Conservation (phyloP, 2,113 vertebrate species). For the Zeus faber region DNA sequence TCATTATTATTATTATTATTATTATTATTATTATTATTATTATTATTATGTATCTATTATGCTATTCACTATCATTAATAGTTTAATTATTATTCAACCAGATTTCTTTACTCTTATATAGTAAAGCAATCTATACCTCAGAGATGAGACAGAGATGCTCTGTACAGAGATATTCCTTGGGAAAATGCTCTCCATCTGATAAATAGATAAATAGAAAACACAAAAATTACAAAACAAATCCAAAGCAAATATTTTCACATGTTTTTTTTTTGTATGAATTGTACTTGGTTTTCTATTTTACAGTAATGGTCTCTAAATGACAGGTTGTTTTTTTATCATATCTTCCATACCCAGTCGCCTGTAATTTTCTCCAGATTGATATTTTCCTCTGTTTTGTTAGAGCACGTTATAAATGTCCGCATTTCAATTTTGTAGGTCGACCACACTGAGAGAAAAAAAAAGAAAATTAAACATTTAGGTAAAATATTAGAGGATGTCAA, state of each 20-base stretch:
- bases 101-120: neutral
- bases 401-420: slow-evolving; percentile 8
- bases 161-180: slow-evolving; percentile 34
- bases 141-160: slow-evolving; percentile 38
- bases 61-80: neutral
- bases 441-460: slow-evolving; percentile 52
- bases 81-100: neutral
- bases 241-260: neutral
- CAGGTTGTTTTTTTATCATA: neutral
- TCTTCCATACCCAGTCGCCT: slow-evolving; percentile 64
- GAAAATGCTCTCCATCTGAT: slow-evolving; percentile 62
- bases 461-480: no score
- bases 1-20: no score
- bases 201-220: slow-evolving; percentile 20
- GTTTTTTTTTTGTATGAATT: no score
- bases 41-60: no score
- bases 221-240: neutral
- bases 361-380: slow-evolving; percentile 24
- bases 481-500: no score
- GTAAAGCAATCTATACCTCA: slow-evolving; percentile 50
- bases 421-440: slow-evolving; percentile 59
- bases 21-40: no score
- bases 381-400: slow-evolving; percentile 5
- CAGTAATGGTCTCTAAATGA: neutral
- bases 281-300: no score